Percentiles rank a stretch among this genome's conserved stretches.
These are phyloP conservation scores for Caenorhabditis angaria DNA, from an alignment of 2,888 invertebrate species.

Conservation along the genomic window DNA sequence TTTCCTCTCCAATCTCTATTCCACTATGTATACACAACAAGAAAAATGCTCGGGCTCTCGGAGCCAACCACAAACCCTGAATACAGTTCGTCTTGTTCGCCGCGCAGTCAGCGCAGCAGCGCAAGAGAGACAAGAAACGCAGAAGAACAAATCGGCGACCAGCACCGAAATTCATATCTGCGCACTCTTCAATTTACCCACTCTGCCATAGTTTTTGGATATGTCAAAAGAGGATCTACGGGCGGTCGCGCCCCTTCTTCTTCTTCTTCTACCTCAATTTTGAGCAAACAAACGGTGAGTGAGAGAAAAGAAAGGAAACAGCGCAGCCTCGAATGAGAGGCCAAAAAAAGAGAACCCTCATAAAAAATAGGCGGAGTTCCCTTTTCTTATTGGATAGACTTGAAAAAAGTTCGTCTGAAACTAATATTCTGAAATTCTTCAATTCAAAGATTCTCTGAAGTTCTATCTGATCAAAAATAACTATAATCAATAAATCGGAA, in stretches of 20 bases:
- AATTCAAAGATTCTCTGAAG: not conserved
- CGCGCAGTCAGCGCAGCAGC: not conserved
- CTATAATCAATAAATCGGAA: not conserved
- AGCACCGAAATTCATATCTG: not conserved
- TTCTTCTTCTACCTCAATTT: not conserved
- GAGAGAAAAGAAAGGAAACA: not conserved
- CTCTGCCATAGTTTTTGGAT: not conserved
- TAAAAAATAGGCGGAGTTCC: not conserved
- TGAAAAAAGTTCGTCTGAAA: not conserved
- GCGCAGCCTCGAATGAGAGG: too few relatives aligned
- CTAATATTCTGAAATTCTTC: not conserved
- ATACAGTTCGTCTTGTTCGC: not conserved
- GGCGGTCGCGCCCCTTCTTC: not conserved
- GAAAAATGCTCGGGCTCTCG: too few relatives aligned
- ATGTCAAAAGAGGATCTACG: constrained; percentile 4
- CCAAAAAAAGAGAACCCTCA: not conserved
- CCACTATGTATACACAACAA: too few relatives aligned
- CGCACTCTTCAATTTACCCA: not conserved
- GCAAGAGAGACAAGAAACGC: not conserved
- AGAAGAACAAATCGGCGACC: not conserved
- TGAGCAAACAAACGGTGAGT: not conserved
- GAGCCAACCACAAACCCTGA: too few relatives aligned
- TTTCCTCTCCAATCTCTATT: too few relatives aligned
- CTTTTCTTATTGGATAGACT: not conserved
- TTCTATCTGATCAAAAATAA: too few relatives aligned